Evolutionary conservation across 2,113 vertebrate species (phyloP).

Genomic region (Diadophis punctatus): DNA sequence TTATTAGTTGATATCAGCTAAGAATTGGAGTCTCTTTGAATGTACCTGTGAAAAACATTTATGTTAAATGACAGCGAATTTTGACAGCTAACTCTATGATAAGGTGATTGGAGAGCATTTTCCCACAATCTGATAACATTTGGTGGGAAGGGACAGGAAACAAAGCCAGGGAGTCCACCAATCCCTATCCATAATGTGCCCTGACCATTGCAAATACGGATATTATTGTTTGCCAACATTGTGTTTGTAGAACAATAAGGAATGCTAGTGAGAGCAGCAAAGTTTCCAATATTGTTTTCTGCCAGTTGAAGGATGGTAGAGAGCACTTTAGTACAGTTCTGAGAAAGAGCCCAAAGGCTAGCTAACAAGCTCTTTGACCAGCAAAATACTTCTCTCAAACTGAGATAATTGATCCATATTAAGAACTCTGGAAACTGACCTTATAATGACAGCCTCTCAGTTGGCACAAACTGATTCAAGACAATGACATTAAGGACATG

Average conservation of each 20-base stretch:
- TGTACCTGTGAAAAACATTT: background rate
- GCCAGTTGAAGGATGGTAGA: background rate
- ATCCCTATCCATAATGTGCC: background rate
- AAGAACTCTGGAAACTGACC: background rate
- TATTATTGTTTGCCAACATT: background rate
- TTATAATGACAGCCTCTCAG: background rate
- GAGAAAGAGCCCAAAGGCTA: background rate
- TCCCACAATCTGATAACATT: background rate
- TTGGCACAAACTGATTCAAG: background rate
- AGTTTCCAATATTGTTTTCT: background rate
- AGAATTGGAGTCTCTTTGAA: background rate
- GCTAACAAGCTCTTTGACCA: constrained; percentile 5
- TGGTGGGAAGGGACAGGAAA: background rate
- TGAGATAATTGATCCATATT: background rate
- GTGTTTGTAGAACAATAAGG: background rate
- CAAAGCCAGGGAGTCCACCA: background rate
- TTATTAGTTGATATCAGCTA: background rate
- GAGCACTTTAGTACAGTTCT: background rate
- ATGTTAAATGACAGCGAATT: background rate
- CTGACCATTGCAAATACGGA: background rate
- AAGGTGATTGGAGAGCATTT: background rate
- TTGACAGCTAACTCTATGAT: background rate
- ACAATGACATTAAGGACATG: background rate
- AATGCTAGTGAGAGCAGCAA: background rate
- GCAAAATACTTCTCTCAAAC: background rate